phyloP scores from a whole-genome alignment of 2,888 invertebrate genomes.

The Pseudanteris insignis region DNA sequence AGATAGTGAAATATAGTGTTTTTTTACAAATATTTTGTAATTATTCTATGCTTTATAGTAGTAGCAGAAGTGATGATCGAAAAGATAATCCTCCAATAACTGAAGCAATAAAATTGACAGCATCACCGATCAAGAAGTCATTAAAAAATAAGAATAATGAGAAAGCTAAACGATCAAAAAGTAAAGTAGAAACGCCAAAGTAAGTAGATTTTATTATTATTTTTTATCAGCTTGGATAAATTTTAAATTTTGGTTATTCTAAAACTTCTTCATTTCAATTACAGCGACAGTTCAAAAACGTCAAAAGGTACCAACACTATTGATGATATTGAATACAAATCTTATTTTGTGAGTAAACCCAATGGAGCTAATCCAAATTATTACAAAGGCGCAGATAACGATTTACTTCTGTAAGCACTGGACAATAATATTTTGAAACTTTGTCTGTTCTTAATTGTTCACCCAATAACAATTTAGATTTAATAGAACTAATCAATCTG shows the following conservation, averaged over 20 bases:
- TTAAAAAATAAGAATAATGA: constrained; percentile 57
- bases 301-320: constrained; percentile 67
- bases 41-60: constrained; percentile 37
- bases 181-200: constrained; percentile 66
- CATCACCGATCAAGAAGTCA: constrained; percentile 62
- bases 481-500: constrained; percentile 6
- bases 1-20: background rate
- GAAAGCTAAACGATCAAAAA: constrained; percentile 64
- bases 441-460: no score
- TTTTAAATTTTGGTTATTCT: no score
- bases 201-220: no score
- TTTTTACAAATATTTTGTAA: background rate
- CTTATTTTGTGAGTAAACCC: constrained; percentile 70
- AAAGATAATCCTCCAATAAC: constrained; percentile 62
- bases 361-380: constrained; percentile 77
- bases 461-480: constrained; percentile 1
- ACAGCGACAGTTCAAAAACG: constrained; percentile 53
- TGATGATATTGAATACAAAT: constrained; percentile 71
- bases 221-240: no score
- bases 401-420: constrained; percentile 78
- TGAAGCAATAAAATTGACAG: constrained; percentile 62
- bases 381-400: constrained; percentile 83
- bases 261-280: no score
- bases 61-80: constrained; percentile 60
- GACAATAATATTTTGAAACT: background rate